Conservation (phyloP, 2,888 invertebrate genomes). For the Blastobasis adustella region DNA sequence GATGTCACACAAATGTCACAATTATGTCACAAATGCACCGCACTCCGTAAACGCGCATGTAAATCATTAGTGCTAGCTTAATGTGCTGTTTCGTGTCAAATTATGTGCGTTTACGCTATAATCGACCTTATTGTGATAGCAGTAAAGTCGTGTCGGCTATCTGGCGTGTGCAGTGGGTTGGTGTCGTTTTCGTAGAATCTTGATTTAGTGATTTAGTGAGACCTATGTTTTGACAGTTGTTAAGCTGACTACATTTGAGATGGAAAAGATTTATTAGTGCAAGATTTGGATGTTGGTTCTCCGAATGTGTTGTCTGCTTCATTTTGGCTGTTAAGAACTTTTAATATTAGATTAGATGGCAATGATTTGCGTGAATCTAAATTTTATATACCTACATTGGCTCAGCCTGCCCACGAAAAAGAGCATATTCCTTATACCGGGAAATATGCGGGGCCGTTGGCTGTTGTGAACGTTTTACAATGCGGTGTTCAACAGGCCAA, state of each 20-base stretch:
- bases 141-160: not conserved
- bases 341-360: too few species aligned
- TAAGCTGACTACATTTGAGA: slow-evolving; percentile 1
- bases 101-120: not conserved
- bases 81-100: not conserved
- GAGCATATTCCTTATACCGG: too few species aligned
- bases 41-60: slow-evolving; percentile 5
- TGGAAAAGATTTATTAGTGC: slow-evolving; percentile 1
- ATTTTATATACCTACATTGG: too few species aligned
- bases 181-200: slow-evolving; percentile 1
- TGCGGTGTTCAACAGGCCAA: too few species aligned
- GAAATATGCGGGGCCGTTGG: too few species aligned
- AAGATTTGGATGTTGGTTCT: too few species aligned
- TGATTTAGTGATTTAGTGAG: slow-evolving; percentile 6
- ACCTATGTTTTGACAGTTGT: slow-evolving; percentile 5
- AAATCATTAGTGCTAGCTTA: slow-evolving; percentile 2
- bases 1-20: slow-evolving; percentile 4
- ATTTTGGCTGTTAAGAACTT: too few species aligned
- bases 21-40: slow-evolving; percentile 1
- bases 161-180: too few species aligned
- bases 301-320: too few species aligned
- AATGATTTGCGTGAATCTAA: too few species aligned
- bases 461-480: too few species aligned
- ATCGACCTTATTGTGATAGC: not conserved
- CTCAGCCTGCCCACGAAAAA: too few species aligned